A percentile compares a stretch with the other conserved stretches of the same genome.
phyloP scores from a whole-genome alignment of 2,113 vertebrate genomes.

The Pungitius pungitius region DNA sequence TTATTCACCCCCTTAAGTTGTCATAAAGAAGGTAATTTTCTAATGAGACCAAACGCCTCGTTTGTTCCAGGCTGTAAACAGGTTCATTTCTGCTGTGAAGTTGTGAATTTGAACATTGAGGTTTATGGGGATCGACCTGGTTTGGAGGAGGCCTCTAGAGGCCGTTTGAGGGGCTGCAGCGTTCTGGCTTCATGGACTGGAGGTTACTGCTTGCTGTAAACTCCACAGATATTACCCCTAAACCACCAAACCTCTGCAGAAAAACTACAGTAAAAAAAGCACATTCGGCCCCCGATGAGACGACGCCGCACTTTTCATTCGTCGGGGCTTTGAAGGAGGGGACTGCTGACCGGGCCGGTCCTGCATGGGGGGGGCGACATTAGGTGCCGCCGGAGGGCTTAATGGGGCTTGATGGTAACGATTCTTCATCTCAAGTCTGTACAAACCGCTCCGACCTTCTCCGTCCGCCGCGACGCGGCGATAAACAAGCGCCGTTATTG shows the following conservation, averaged over 20 bases:
- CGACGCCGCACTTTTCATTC: too few relatives aligned
- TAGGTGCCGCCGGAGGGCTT: slow-evolving; percentile 28
- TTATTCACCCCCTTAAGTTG: not conserved
- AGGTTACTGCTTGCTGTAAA: not conserved
- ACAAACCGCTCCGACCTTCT: slow-evolving; percentile 53
- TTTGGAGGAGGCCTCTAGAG: not conserved
- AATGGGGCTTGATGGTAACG: slow-evolving; percentile 59
- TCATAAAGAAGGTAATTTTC: not conserved
- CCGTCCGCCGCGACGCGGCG: not conserved
- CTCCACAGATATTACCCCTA: too few relatives aligned
- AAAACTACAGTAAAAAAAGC: not conserved
- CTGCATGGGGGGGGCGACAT: slow-evolving; percentile 48
- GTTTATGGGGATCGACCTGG: not conserved
- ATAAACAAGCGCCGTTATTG: slow-evolving; percentile 22
- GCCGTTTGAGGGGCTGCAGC: not conserved
- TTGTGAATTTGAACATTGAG: not conserved
- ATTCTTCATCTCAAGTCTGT: slow-evolving; percentile 56
- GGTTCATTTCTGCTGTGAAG: not conserved
- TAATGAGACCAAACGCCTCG: not conserved
- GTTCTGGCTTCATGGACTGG: not conserved
- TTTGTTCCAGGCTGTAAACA: not conserved
- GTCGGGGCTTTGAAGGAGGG: slow-evolving; percentile 17
- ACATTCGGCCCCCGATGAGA: not conserved
- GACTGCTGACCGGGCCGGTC: slow-evolving; percentile 25
- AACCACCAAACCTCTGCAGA: not conserved